A percentile compares a stretch with the other conserved stretches of the same genome.
Conservation (phyloP, 2,113 vertebrate species). For the Hyperopisus bebe region DNA sequence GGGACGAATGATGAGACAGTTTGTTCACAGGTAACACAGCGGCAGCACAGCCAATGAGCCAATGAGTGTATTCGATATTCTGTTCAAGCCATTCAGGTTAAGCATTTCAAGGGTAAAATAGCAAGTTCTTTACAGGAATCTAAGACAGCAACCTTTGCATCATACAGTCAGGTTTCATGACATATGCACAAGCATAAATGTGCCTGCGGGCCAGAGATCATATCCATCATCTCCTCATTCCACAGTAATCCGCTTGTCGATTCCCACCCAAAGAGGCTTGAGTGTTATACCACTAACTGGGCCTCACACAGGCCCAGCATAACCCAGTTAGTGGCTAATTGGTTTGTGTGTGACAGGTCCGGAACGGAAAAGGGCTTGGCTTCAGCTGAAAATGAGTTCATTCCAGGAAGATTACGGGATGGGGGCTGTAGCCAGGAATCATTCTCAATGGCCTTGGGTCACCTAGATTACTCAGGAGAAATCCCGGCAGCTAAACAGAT, state of each 20-base stretch:
- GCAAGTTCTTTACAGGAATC: background rate
- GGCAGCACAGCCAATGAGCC: background rate
- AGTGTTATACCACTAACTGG: background rate
- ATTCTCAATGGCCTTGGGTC: background rate
- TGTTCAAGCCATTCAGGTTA: background rate
- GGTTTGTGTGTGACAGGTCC: constrained; percentile 22
- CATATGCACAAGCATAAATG: background rate
- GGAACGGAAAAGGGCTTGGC: background rate
- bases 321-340: constrained; percentile 31
- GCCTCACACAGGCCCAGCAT: background rate
- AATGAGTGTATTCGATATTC: background rate
- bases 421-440: background rate
- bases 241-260: constrained; percentile 12
- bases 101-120: background rate
- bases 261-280: background rate
- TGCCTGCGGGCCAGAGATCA: background rate
- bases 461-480: background rate
- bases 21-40: background rate
- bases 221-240: background rate
- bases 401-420: background rate
- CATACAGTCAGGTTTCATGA: background rate
- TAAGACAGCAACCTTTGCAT: background rate
- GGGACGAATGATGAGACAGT: background rate
- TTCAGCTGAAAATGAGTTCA: background rate
- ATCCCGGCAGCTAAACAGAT: background rate